phyloP scores from a whole-genome alignment of 2,888 invertebrate species.

The Clanis bilineata region DNA sequence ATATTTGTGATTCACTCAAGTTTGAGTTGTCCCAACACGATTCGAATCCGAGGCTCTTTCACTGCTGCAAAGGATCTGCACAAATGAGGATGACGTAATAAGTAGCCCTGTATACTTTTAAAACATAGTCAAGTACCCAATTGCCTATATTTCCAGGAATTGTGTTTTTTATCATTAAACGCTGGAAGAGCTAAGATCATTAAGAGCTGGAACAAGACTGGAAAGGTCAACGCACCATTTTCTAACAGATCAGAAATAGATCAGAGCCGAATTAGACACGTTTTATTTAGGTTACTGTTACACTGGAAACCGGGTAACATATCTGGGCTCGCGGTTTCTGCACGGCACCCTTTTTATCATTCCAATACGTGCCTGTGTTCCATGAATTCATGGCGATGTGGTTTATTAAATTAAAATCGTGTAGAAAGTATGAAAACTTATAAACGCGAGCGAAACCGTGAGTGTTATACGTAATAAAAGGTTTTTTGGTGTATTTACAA shows the following conservation, averaged over 20 bases:
- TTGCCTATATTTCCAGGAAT: background rate
- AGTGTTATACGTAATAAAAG: conserved; percentile 45
- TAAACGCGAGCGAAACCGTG: conserved; percentile 59
- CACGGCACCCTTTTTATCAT: conserved; percentile 8
- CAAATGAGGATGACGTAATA: too few species aligned
- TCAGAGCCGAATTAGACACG: conserved; percentile 52
- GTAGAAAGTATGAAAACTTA: conserved; percentile 7
- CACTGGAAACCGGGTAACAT: conserved; percentile 52
- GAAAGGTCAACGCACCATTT: conserved; percentile 52
- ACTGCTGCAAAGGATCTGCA: too few species aligned
- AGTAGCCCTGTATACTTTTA: too few species aligned
- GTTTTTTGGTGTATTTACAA: conserved; percentile 43
- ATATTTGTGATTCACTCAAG: too few species aligned
- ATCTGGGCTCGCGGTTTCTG: conserved; percentile 32
- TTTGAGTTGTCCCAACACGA: too few species aligned
- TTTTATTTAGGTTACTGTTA: conserved; percentile 63
- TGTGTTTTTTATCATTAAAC: background rate
- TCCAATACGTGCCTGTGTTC: background rate
- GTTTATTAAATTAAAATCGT: background rate
- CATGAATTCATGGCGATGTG: background rate
- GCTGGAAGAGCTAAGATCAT: too few species aligned
- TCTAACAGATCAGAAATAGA: conserved; percentile 51
- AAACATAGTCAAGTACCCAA: too few species aligned
- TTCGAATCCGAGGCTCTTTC: too few species aligned
- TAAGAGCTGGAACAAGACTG: conserved; percentile 24